Conservation (phyloP, 2,797 vertebrate genomes). For the Manis pentadactyla region DNA sequence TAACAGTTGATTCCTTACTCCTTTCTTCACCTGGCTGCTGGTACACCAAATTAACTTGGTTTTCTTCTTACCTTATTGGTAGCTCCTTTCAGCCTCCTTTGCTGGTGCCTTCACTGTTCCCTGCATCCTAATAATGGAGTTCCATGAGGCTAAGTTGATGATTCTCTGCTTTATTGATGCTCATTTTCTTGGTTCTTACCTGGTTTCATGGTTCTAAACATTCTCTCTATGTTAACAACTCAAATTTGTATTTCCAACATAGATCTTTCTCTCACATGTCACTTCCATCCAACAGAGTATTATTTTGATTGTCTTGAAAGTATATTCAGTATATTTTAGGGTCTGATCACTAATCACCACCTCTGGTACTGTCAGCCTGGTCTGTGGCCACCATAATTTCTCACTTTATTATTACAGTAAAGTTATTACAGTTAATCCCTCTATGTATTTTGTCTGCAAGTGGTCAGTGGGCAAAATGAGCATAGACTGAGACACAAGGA, state of each 20-base stretch:
- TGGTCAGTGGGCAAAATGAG: neutral
- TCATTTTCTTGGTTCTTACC: neutral
- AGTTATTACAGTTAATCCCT: neutral
- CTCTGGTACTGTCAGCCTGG: neutral
- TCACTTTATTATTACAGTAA: neutral
- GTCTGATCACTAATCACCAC: neutral
- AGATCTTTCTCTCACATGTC: neutral
- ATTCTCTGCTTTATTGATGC: neutral
- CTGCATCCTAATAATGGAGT: neutral
- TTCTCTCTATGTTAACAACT: neutral
- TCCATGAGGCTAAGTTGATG: neutral
- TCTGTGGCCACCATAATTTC: neutral
- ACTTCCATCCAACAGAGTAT: neutral
- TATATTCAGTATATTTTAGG: neutral
- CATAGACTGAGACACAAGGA: neutral
- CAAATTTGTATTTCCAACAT: neutral
- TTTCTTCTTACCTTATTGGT: neutral
- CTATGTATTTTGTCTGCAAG: neutral
- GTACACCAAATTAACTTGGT: neutral
- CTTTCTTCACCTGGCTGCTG: neutral
- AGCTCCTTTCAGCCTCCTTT: neutral
- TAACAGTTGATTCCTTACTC: neutral
- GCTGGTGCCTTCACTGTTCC: neutral
- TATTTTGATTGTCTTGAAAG: constrained; percentile 19
- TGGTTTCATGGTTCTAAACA: neutral